Evolutionary conservation across 2,888 invertebrate genomes (phyloP), one percentile per base, ranked within the genome.

Genomic region (Phalera bucephala): DNA sequence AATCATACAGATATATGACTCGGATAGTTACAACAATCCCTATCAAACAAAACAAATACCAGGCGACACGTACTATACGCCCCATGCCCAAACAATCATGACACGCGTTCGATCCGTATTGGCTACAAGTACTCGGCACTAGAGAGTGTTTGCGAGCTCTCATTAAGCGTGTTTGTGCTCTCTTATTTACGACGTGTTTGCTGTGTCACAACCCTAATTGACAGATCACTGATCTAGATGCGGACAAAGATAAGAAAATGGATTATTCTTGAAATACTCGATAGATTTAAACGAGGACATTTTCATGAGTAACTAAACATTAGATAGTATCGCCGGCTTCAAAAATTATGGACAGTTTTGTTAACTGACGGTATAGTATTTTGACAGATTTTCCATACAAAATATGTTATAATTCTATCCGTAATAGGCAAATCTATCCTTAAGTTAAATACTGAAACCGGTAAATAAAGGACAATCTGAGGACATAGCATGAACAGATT

Each of bases 131-230:
- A 80, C 82, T 77, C 75, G 81, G 74, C 72, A 69, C 71, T 67
- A 54, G 52, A 67, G 58, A 52, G 47, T 85, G 86, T 86, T 84
- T 83, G 80, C 75, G 50, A 56, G 63, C 63, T 65, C 81, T 87
- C 87, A 85, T 88, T 85, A 82, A 74, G 64, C 69, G 45, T 85
- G 87, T 85, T 85, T 84, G 85, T 74, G 74, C 73, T 70, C 57
- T 64, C 72, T 83, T 78, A 87, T 87, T 89, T 87, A 87, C 87
- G 86, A 83, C 56, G 71, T 87, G 85, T 86, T 84, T 84, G 80
- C 65, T 69, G 32, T 61, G 64, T 68, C 69, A 64, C 67, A 71
- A 57, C 69, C 61, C 72, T 81, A 83, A 86, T 87, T 84, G 80
- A 76, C 62, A 64, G 61, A 68, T 73, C 72, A 72, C 66, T 52